Base-by-base conservation (phyloP, 1,140 invertebrate genomes). In the Aporrectodea caliginosa region DNA sequence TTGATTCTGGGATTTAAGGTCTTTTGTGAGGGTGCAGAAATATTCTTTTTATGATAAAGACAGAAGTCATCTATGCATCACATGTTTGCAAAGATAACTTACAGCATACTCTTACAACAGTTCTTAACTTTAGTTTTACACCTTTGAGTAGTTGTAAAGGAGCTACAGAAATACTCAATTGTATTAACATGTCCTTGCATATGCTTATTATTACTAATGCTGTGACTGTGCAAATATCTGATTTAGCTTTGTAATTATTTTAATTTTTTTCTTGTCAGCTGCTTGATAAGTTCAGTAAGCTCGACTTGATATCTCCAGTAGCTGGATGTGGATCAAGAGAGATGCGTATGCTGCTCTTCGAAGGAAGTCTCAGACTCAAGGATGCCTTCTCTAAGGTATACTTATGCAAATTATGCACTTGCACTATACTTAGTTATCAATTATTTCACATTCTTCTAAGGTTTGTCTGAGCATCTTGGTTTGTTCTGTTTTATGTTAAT, bases 301-400 rank as follows among this genome's bases (percentile, higher is more conserved):
- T 95, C 35, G 93, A 97, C 88, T 35, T 76, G 75, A 92, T 91
- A 35, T 91, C 91, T 30, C 93, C 95, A 16, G 96, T 98, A 92
- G 91, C 93, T 0, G 93, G 93, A 79, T 96, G 95, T 85, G 90
- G 91, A 29, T 90, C 90, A 12, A 90, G 92, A 77, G 91, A 94
- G 69, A 91, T 92, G 77, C 90, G 96, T 16, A 91, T 92, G 80
- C 88, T 98, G 22, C 90, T 98, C 30, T 90, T 93, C 78, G 93
- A 97, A 86, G 94, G 94, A 1, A 94, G 95, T 84, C 89, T 97
- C 22, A 94, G 94, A 85, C 89, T 96, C 80, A 93, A 93, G 85
- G 95, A 97, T 86, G 91, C 91, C 58, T 90, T 90, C 29, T 91
- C 91, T 81, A 93, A 93, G 90, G 92, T 93, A 1, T 27, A 22